Percentiles rank a stretch among this genome's conserved stretches.
phyloP scores from a whole-genome alignment of 2,797 vertebrate species.

The Helostoma temminkii region DNA sequence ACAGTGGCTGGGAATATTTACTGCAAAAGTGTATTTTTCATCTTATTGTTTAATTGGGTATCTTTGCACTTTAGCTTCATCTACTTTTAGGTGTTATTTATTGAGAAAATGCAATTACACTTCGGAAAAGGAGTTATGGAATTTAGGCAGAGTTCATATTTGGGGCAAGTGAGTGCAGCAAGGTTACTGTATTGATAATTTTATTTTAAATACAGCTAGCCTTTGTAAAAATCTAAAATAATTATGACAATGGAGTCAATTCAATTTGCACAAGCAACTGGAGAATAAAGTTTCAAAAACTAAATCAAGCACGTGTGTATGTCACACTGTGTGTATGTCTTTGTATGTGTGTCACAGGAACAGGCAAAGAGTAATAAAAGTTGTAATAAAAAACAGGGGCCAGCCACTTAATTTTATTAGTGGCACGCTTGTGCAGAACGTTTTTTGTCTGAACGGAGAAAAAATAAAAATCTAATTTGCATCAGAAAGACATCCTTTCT shows the following conservation, averaged over 20 bases:
- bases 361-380: constrained; percentile 20
- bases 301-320: constrained; percentile 29
- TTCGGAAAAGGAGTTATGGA: too few relatives aligned
- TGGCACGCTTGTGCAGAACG: constrained; percentile 16
- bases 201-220: constrained; percentile 30
- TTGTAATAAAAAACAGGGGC: constrained; percentile 14
- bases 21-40: too few relatives aligned
- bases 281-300: constrained; percentile 25
- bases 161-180: constrained; percentile 24
- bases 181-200: constrained; percentile 49
- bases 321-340: not conserved
- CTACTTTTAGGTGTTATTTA: too few relatives aligned
- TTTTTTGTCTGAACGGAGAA: constrained; percentile 17
- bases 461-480: too few relatives aligned
- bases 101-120: too few relatives aligned
- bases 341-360: not conserved
- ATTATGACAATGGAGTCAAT: constrained; percentile 41
- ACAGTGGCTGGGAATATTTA: too few relatives aligned
- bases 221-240: constrained; percentile 50
- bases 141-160: constrained; percentile 41
- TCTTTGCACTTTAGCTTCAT: too few relatives aligned
- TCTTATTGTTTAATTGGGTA: too few relatives aligned
- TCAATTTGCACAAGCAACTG: constrained; percentile 35
- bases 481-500: too few relatives aligned
- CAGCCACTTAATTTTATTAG: constrained; percentile 63